phyloP scores from a whole-genome alignment of 2,797 vertebrate genomes.

The Ciconia nigra region DNA sequence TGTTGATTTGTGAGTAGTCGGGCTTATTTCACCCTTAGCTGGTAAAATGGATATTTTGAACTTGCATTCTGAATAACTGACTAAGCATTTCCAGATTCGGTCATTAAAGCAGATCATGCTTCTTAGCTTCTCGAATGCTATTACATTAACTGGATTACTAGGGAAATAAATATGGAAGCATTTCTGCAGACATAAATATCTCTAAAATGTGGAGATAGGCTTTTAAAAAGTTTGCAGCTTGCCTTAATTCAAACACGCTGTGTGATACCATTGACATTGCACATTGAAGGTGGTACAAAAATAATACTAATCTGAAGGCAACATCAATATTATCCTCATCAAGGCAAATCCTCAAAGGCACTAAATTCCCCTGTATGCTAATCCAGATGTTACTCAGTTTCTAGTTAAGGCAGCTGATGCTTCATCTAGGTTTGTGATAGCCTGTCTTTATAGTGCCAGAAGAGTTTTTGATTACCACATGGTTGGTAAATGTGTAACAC shows the following conservation, averaged over 20 bases:
- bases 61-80: constrained; percentile 39
- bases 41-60: constrained; percentile 42
- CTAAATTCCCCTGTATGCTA: not conserved
- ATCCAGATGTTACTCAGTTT: constrained; percentile 8
- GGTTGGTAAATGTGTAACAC: not conserved
- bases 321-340: not conserved
- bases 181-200: not conserved
- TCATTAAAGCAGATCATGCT: constrained; percentile 67
- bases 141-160: constrained; percentile 67
- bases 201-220: not conserved
- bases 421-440: not conserved
- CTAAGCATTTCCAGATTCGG: constrained; percentile 67
- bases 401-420: not conserved
- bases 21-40: constrained; percentile 3
- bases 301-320: not conserved
- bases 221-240: not conserved
- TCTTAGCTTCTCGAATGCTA: constrained; percentile 66
- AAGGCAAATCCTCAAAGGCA: constrained; percentile 27
- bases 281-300: not conserved
- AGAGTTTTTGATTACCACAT: not conserved
- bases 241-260: not conserved
- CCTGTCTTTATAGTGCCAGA: not conserved
- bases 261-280: not conserved
- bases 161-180: constrained; percentile 18
- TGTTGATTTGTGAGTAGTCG: not conserved